Base-by-base conservation (phyloP, 1,140 invertebrate species). In the Temnothorax longispinosus region DNA sequence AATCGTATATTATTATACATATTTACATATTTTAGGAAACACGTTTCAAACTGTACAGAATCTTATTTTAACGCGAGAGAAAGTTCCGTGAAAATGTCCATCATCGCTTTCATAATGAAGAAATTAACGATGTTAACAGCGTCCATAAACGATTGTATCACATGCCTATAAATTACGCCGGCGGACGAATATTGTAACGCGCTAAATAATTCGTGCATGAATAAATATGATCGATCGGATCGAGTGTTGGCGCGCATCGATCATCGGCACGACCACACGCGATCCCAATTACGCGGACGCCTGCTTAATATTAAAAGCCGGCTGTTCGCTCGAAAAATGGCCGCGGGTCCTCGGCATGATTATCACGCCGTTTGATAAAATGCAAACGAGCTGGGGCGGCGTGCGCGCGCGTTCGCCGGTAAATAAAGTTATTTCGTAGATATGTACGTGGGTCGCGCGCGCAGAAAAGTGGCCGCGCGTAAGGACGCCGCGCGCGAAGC, bases 281-380 rank as follows among this genome's bases (percentile, higher is more conserved):
- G 75, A 47, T 54, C 38, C 38, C 64, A 86, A 86, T 82, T 86
- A 82, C 52, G 72, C 13, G 69, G 71, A 60, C 64, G 74, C 60
- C 87, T 89, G 62, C 87, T 89, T 89, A 87, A 89, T 89, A 90
- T 90, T 85, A 89, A 90, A 87, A 89, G 89, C 78, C 71, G 50
- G 84, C 47, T 86, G 85, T 80, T 60, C 65, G 32, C 11, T 69
- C 88, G 88, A 64, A 71, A 81, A 90, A 88, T 88, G 86, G 69
- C 76, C 67, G 71, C 69, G 65, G 62, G 86, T 84, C 38, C 80
- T 84, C 80, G 80, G 38, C 80, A 74, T 75, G 64, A 81, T 81
- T 81, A 84, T 84, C 69, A 21, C 69, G 47, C 32, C 56, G 60
- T 90, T 90, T 88, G 87, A 90, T 90, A 90, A 81, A 90, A 90